These are phyloP conservation scores for Gryllus bimaculatus DNA, from an alignment of 1,140 invertebrate genomes.

Conservation along the genomic window DNA sequence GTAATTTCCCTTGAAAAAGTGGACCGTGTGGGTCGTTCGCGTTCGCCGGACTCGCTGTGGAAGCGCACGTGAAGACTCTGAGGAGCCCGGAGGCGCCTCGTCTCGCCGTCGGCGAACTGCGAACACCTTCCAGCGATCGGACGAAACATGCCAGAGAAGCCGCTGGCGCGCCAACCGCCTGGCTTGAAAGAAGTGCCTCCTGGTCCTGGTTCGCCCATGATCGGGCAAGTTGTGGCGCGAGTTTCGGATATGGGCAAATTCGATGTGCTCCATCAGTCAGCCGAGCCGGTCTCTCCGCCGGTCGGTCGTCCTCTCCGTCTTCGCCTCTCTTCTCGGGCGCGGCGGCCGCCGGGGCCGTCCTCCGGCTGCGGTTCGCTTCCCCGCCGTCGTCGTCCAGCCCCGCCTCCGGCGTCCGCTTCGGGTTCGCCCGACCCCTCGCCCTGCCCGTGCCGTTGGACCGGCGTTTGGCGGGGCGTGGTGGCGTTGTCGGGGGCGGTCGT, in stretches of 20 bases:
- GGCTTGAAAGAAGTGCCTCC: neutral
- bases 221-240: neutral
- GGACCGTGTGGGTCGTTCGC: neutral
- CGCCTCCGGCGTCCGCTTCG: neutral
- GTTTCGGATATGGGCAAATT: neutral
- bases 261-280: neutral
- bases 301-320: neutral
- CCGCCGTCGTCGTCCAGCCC: neutral
- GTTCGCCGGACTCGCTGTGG: neutral
- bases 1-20: neutral
- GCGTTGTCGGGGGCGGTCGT: no score
- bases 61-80: neutral
- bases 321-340: neutral
- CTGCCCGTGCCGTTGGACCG: neutral
- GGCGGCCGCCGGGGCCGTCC: neutral
- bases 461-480: no score
- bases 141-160: neutral
- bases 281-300: neutral
- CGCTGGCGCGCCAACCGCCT: neutral
- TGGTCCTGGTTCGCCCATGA: neutral
- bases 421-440: neutral
- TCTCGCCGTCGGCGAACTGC: neutral
- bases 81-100: neutral
- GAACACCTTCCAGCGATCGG: neutral
- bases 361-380: neutral